These are phyloP conservation scores for Dichetophora obliterata DNA, from an alignment of 2,888 invertebrate species.

Conservation along the genomic window DNA sequence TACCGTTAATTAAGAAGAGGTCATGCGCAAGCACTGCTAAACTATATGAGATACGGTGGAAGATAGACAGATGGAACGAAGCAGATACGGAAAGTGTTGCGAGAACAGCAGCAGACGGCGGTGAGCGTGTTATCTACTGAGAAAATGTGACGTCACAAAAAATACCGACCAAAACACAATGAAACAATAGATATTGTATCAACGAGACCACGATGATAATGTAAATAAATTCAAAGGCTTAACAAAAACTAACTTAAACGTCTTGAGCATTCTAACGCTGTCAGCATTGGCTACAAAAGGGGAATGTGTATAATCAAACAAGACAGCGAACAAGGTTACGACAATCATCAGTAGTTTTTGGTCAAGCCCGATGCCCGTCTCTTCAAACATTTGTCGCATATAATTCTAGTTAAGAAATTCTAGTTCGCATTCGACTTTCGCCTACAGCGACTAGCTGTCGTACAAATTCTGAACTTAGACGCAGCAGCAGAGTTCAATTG, in stretches of 20 bases:
- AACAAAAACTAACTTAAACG: neutral
- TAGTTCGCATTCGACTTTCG: neutral
- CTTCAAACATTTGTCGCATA: neutral
- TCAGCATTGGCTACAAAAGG: neutral
- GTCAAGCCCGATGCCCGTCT: neutral
- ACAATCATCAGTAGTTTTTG: neutral
- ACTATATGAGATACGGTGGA: neutral
- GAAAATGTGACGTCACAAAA: conserved; percentile 11
- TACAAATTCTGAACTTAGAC: conserved; percentile 10
- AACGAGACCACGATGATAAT: neutral
- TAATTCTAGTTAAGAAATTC: neutral
- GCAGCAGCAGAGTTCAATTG: conserved; percentile 5
- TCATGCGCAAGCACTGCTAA: neutral
- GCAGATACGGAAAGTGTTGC: neutral
- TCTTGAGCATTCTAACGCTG: neutral
- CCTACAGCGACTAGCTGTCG: neutral
- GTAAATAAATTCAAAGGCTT: neutral
- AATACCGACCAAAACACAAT: conserved; percentile 11
- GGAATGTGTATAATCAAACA: neutral
- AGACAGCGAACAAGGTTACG: too few species aligned
- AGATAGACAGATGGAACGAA: neutral
- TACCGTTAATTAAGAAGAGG: conserved; percentile 27
- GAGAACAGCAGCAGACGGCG: neutral
- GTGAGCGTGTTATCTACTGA: neutral
- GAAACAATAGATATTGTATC: neutral